phyloP scores from a whole-genome alignment of 2,113 vertebrate genomes.

The Cyphomyrus plagiostoma region DNA sequence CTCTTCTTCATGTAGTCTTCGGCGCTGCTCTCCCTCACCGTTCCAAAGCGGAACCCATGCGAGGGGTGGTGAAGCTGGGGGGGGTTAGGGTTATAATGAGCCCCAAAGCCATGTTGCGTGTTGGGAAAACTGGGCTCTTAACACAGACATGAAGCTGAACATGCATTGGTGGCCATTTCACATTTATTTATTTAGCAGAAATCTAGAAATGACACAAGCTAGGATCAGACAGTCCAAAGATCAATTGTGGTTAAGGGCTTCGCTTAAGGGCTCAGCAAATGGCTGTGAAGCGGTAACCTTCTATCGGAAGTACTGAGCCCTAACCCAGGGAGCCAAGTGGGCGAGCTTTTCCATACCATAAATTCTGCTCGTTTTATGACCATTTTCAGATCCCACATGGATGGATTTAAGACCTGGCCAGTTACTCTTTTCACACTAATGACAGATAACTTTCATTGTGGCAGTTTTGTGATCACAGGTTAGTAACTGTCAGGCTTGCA shows the following conservation, averaged over 20 bases:
- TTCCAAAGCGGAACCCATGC: conserved; percentile 79
- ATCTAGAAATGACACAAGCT: neutral
- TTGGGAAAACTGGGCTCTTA: neutral
- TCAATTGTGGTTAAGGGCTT: neutral
- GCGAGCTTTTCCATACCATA: neutral
- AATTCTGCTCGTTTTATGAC: neutral
- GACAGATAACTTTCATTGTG: neutral
- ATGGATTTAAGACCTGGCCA: neutral
- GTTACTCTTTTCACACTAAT: neutral
- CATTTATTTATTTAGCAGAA: neutral
- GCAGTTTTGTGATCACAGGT: neutral
- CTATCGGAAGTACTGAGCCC: neutral
- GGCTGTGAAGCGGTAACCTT: neutral
- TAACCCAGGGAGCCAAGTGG: neutral
- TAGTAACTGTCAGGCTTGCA: neutral
- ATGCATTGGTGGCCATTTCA: neutral
- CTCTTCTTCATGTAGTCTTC: conserved; percentile 90
- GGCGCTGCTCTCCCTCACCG: conserved; percentile 85
- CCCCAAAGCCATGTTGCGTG: neutral
- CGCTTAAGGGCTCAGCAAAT: too few species aligned
- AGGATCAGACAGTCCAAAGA: neutral
- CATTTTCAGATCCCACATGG: neutral
- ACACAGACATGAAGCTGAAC: neutral
- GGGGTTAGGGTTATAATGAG: neutral
- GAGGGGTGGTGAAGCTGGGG: conserved; percentile 81